Evolutionary conservation across 2,797 vertebrate species (phyloP).

Genomic region (Ciconia nigra): DNA sequence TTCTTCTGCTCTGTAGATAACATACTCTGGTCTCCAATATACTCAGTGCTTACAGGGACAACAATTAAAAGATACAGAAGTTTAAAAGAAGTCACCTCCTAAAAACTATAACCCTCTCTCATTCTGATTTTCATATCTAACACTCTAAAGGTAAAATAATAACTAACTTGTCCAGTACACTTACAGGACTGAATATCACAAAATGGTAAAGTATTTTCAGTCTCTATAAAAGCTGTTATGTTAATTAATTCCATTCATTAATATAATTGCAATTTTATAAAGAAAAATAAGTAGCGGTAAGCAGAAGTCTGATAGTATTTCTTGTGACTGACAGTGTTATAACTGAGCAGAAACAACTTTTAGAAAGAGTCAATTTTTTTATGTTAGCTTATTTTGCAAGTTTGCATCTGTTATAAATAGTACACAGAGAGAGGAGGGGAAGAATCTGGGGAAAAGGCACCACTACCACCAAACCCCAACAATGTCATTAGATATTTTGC

Average conservation of each 20-base stretch:
- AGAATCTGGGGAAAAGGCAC: neutral
- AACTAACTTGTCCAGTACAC: neutral
- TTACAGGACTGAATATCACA: neutral
- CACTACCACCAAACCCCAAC: neutral
- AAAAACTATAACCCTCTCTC: neutral
- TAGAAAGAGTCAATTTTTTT: neutral
- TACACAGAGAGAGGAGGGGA: neutral
- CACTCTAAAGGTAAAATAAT: neutral
- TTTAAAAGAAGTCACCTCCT: neutral
- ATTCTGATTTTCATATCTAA: neutral
- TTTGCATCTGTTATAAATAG: neutral
- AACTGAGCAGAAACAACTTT: neutral
- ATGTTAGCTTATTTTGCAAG: neutral
- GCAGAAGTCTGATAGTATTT: neutral
- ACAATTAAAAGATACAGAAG: neutral
- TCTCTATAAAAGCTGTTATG: neutral
- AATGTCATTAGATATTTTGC: neutral
- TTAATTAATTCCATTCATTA: neutral
- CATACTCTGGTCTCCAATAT: neutral
- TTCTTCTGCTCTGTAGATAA: neutral
- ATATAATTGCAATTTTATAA: neutral
- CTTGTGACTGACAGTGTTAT: neutral
- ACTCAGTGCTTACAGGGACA: neutral
- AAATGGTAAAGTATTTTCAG: neutral
- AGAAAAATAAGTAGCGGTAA: neutral